These are phyloP conservation scores for Eristalis intricaria DNA, from an alignment of 2,888 invertebrate species.

Conservation along the genomic window DNA sequence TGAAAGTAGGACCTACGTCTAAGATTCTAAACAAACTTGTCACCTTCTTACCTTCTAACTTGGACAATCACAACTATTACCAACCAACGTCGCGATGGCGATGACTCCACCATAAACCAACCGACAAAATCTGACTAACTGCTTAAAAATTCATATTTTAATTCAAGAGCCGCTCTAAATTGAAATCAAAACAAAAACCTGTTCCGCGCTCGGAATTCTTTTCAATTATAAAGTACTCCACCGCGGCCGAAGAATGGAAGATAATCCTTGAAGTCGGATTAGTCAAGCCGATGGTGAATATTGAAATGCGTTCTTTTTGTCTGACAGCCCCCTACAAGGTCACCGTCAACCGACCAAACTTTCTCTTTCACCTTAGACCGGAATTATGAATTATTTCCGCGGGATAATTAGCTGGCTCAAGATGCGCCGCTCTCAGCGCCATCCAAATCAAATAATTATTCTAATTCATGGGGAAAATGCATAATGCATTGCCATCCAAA, in stretches of 20 bases:
- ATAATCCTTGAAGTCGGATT: background rate
- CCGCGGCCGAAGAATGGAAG: background rate
- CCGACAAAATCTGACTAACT: background rate
- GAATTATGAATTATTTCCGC: conserved; percentile 27
- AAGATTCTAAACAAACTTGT: no score
- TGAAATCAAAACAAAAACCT: background rate
- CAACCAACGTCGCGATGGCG: background rate
- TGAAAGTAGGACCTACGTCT: no score
- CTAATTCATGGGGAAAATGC: conserved; percentile 8
- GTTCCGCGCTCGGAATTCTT: background rate
- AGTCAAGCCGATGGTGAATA: background rate
- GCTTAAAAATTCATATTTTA: background rate
- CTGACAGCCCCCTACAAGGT: background rate
- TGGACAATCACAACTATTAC: no score
- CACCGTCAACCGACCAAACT: conserved; percentile 3
- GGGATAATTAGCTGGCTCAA: background rate
- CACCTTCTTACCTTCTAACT: no score
- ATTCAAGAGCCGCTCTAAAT: background rate
- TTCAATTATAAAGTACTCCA: background rate
- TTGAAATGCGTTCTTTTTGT: background rate
- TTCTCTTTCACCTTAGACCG: conserved; percentile 38
- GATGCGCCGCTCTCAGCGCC: background rate
- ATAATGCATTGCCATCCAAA: background rate
- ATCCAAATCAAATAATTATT: conserved; percentile 12
- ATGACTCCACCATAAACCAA: background rate